A percentile compares a stretch with the other conserved stretches of the same genome.
Conservation (phyloP, 2,797 vertebrate genomes). For the Telmatherina bonti region DNA sequence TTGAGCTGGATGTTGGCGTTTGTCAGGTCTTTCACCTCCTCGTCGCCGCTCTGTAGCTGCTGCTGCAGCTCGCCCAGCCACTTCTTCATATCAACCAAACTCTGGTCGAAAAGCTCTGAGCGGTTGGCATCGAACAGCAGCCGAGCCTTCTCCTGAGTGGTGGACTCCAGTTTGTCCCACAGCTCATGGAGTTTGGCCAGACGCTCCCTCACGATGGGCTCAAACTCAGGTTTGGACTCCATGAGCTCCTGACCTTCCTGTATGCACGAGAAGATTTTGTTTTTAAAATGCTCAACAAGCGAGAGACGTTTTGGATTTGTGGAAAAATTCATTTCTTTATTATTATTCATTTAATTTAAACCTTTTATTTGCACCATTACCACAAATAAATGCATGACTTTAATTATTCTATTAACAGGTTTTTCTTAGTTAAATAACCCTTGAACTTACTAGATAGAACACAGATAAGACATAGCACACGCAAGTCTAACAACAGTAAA, state of each 20-base stretch:
- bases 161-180: conserved; percentile 88
- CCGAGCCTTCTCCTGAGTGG: conserved; percentile 88
- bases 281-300: neutral
- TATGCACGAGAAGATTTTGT: neutral
- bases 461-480: no score
- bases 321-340: no score
- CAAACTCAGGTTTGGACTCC: conserved; percentile 87
- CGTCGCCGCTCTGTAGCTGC: conserved; percentile 85
- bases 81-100: conserved; percentile 88
- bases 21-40: conserved; percentile 91
- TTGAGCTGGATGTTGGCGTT: conserved; percentile 93
- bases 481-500: no score
- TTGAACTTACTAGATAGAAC: no score
- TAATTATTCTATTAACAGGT: no score
- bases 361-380: no score
- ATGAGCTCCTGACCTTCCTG: conserved; percentile 92
- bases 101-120: conserved; percentile 90
- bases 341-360: no score
- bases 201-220: conserved; percentile 79
- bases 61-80: conserved; percentile 89
- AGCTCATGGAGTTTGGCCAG: conserved; percentile 85
- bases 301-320: no score
- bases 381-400: no score
- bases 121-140: conserved; percentile 92
- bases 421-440: no score